phyloP scores from a whole-genome alignment of 2,113 vertebrate species.

The Fukomys damarensis region DNA sequence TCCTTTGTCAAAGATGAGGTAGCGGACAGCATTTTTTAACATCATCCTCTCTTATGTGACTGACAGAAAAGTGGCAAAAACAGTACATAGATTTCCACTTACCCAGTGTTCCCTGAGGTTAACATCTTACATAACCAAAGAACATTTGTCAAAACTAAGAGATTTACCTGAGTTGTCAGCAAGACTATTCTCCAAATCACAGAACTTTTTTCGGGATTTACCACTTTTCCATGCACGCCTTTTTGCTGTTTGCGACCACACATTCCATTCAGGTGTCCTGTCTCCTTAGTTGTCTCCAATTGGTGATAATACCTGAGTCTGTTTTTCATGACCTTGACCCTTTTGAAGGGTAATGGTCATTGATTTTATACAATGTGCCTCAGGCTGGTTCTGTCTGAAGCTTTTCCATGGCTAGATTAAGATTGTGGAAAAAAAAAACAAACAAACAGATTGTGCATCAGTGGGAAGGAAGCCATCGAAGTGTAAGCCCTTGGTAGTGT shows the following conservation, averaged over 20 bases:
- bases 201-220: background rate
- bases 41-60: background rate
- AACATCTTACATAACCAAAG: background rate
- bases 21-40: background rate
- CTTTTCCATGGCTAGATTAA: background rate
- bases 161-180: background rate
- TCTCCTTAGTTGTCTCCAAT: background rate
- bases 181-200: background rate
- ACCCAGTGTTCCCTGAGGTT: background rate
- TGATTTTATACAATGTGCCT: background rate
- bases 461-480: background rate
- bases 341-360: background rate
- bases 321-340: background rate
- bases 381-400: background rate
- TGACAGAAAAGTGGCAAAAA: background rate
- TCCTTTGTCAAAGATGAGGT: too few species aligned
- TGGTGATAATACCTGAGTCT: background rate
- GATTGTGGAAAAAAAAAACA: too few species aligned
- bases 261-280: background rate
- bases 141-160: slow-evolving; percentile 2
- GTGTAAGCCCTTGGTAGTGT: background rate
- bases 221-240: background rate
- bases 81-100: background rate
- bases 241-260: background rate
- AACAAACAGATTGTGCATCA: too few species aligned